Evolutionary conservation across 1,140 invertebrate genomes (phyloP).

Genomic region (Halyomorpha halys): DNA sequence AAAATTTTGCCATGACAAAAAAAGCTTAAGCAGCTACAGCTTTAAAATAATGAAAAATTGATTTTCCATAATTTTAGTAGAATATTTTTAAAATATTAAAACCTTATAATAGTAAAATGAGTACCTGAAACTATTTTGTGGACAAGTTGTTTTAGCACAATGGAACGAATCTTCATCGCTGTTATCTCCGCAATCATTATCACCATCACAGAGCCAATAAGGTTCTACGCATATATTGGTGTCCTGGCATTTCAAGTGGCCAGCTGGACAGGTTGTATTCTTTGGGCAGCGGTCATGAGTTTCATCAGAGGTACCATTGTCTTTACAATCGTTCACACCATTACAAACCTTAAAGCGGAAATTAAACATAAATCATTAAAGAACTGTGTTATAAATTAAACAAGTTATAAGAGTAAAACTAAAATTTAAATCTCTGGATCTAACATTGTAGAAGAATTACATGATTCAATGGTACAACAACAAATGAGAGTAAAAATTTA

Average conservation of each 20-base stretch:
- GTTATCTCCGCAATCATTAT: conserved; percentile 93
- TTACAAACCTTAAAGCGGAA: conserved; percentile 68
- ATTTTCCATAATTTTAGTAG: background rate
- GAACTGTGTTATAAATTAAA: too few relatives aligned
- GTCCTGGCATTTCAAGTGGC: conserved; percentile 82
- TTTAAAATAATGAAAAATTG: background rate
- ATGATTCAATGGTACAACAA: too few relatives aligned
- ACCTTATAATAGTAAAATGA: too few relatives aligned
- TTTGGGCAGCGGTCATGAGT: conserved; percentile 73
- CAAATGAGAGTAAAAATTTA: too few relatives aligned
- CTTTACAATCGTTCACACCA: conserved; percentile 89
- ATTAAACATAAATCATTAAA: too few relatives aligned
- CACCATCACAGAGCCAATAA: conserved; percentile 88
- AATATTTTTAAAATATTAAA: too few relatives aligned
- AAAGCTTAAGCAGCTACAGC: too few relatives aligned
- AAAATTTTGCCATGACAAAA: too few relatives aligned
- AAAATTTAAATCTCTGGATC: too few relatives aligned
- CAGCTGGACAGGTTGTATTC: conserved; percentile 74
- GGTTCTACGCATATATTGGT: conserved; percentile 92
- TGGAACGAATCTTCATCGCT: conserved; percentile 85
- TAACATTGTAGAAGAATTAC: too few relatives aligned
- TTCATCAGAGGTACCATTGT: conserved; percentile 83
- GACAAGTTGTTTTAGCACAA: conserved; percentile 78
- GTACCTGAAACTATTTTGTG: conserved; percentile 72
- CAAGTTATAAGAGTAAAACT: too few relatives aligned